A percentile compares a stretch with the other conserved stretches of the same genome.
Evolutionary conservation across 2,113 vertebrate species (phyloP).

Genomic region (Gadus macrocephalus): DNA sequence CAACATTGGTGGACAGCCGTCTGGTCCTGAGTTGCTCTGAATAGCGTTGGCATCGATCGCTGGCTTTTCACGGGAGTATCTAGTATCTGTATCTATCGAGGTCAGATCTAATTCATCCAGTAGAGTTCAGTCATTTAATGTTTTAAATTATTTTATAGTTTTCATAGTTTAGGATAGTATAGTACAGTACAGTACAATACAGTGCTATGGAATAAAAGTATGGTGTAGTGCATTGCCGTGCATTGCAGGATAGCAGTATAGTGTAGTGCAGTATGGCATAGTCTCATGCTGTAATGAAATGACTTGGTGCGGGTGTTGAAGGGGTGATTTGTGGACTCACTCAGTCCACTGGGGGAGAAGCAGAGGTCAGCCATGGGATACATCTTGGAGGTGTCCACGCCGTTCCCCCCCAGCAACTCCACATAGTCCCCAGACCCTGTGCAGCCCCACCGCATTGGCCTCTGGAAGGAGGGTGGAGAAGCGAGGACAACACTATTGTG

Average conservation of each 20-base stretch:
- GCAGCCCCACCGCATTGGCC: conserved; percentile 75
- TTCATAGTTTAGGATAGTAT: too few species aligned
- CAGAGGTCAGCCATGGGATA: conserved; percentile 88
- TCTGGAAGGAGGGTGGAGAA: conserved; percentile 62
- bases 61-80: too few species aligned
- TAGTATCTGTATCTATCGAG: too few species aligned
- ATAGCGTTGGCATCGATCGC: too few species aligned
- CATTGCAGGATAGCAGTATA: neutral
- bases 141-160: too few species aligned
- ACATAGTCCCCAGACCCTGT: conserved; percentile 84
- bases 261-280: neutral
- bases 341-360: conserved; percentile 83
- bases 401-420: conserved; percentile 87
- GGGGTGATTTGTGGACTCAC: conserved; percentile 67
- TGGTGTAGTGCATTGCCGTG: neutral
- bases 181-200: too few species aligned
- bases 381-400: conserved; percentile 93
- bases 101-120: too few species aligned
- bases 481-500: neutral
- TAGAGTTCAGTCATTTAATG: too few species aligned
- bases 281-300: too few species aligned
- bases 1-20: too few species aligned
- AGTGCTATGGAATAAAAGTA: neutral
- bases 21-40: too few species aligned
- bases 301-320: too few species aligned